Percentiles rank a stretch among this genome's conserved stretches.
Conservation (phyloP, 1,140 invertebrate species). For the Antheraea pernyi region DNA sequence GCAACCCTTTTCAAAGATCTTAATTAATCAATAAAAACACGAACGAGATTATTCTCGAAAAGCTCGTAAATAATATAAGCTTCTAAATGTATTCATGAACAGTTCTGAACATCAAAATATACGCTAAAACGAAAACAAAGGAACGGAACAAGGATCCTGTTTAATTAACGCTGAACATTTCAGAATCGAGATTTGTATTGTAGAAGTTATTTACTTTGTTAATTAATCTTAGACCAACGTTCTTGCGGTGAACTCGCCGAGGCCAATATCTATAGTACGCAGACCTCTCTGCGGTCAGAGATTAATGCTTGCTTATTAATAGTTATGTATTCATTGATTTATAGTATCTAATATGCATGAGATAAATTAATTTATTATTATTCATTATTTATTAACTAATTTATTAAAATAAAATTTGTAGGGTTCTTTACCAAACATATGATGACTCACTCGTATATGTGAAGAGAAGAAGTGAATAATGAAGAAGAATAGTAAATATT, state of each 20-base stretch:
- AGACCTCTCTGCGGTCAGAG: not conserved
- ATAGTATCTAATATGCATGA: too few species aligned
- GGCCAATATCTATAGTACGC: conserved; percentile 9
- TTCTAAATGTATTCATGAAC: not conserved
- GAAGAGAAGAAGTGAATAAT: too few species aligned
- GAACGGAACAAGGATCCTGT: not conserved
- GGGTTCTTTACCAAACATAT: too few species aligned
- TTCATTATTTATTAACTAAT: too few species aligned
- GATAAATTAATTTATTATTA: too few species aligned
- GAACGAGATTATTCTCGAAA: not conserved
- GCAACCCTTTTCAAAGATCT: not conserved
- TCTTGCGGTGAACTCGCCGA: not conserved
- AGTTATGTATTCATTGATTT: not conserved
- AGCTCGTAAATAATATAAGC: not conserved
- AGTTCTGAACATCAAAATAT: not conserved
- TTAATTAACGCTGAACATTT: conserved; percentile 2
- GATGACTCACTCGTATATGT: too few species aligned
- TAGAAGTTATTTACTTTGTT: not conserved
- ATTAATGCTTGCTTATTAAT: not conserved
- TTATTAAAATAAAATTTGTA: too few species aligned
- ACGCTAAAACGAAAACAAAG: not conserved
- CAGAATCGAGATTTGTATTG: not conserved
- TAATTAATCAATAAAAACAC: not conserved
- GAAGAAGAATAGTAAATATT: too few species aligned
- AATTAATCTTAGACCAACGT: conserved; percentile 6